These are phyloP conservation scores for Elephantulus edwardii DNA, from an alignment of 2,113 vertebrate species.

Conservation along the genomic window DNA sequence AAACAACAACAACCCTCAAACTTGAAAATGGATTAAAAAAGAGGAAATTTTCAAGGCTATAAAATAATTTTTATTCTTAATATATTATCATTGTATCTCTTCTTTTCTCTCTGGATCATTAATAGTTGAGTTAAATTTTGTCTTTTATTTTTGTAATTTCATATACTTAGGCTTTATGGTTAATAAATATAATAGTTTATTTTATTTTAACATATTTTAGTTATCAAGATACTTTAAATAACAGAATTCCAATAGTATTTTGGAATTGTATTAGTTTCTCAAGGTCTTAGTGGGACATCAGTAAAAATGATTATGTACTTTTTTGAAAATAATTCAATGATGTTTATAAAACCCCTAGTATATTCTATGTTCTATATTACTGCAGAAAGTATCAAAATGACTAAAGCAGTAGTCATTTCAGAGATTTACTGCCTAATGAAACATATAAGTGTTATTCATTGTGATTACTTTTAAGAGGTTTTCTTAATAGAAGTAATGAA, in stretches of 20 bases:
- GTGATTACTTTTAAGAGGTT: neutral
- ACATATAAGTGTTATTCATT: neutral
- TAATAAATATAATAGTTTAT: neutral
- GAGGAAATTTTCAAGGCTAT: neutral
- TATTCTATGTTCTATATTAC: neutral
- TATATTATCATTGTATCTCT: neutral
- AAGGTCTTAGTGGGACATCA: neutral
- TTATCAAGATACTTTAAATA: neutral
- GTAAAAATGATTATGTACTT: slow-evolving; percentile 32
- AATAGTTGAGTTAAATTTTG: neutral
- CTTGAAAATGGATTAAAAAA: neutral
- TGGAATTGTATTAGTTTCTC: neutral
- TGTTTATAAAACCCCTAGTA: neutral
- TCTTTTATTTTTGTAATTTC: neutral
- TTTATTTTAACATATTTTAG: neutral
- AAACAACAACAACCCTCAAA: neutral
- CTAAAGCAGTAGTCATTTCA: neutral
- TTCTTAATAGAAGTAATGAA: slow-evolving; percentile 7
- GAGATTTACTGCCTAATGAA: neutral
- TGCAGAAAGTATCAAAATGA: neutral
- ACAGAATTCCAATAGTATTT: neutral
- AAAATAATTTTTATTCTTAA: neutral
- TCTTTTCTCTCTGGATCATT: neutral
- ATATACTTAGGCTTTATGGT: neutral
- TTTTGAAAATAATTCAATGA: slow-evolving; percentile 5